Evolutionary conservation across 2,113 vertebrate species (phyloP).

Genomic region (Dipodomys merriami): DNA sequence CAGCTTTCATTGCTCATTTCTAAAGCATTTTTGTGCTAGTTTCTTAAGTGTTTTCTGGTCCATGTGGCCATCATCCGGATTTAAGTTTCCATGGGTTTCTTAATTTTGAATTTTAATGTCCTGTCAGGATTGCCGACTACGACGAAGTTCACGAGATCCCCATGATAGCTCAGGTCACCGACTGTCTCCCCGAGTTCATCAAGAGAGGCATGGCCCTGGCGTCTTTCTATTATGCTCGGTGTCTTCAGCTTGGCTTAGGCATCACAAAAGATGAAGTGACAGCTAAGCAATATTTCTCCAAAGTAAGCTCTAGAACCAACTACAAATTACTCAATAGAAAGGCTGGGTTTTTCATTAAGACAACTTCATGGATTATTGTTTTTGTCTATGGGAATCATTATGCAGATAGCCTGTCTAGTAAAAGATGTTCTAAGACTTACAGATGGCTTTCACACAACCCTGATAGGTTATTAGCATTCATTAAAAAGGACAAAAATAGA

Average conservation of each 20-base stretch:
- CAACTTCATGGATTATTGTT: background rate
- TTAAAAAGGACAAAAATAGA: background rate
- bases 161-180: constrained; percentile 79
- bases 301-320: constrained; percentile 76
- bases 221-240: constrained; percentile 88
- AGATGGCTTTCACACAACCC: background rate
- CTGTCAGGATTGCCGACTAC: constrained; percentile 81
- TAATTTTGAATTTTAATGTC: background rate
- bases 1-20: background rate
- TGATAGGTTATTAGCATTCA: background rate
- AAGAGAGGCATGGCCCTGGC: constrained; percentile 86
- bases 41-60: constrained; percentile 28
- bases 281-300: constrained; percentile 84
- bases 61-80: background rate
- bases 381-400: background rate
- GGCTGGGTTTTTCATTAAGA: background rate
- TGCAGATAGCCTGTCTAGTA: background rate
- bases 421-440: background rate
- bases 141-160: constrained; percentile 77
- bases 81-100: background rate
- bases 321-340: background rate
- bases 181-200: constrained; percentile 85
- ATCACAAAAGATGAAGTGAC: constrained; percentile 75
- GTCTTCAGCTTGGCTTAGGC: constrained; percentile 88
- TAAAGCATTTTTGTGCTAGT: background rate